Evolutionary conservation across 2,888 invertebrate species (phyloP), one percentile per base, ranked within the genome.

Genomic region (Nomada fucata): DNA sequence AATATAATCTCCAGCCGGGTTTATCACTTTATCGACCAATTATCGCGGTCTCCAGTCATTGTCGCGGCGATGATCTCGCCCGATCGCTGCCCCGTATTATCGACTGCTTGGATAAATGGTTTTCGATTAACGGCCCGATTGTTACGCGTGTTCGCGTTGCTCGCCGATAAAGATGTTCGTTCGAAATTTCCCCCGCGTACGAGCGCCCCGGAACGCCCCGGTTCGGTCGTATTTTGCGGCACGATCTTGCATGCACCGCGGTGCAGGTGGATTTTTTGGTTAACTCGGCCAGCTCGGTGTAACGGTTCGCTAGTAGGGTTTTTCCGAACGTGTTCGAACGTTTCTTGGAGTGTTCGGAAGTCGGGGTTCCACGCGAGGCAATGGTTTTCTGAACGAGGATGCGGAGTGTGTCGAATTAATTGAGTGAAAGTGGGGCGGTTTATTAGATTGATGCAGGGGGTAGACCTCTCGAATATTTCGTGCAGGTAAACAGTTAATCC

Each of bases 21-120:
- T 86, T 86, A 86, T 86, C 86, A 76, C 64, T 57, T 79, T 79
- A 83, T 82, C 79, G 77, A 53, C 60, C 74, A 74, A 86, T 87
- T 80, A 82, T 76, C 79, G 71, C 18, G 53, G 59, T 61, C 72
- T 59, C 50, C 15, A 55, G 61, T 74, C 76, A 64, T 76, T 64
- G 78, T 60, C 23, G 75, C 42, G 60, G 11, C 53, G 52, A 74
- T 71, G 71, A 78, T 65, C 75, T 69, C 60, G 53, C 15, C 44
- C 63, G 53, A 20, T 63, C 23, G 15, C 47, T 0, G 23, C 13
- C n/a, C 13, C n/a, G 53, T 29, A 47, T 74, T 71, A 77, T 55
- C 47, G 70, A 75, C 71, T 26, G 57, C 44, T 0, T 13, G 4
- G 60, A 73, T 52, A 63, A 72, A 77, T 63, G 55, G 69, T 0